phyloP scores from a whole-genome alignment of 1,140 invertebrate genomes.

The Plutomurus gul region DNA sequence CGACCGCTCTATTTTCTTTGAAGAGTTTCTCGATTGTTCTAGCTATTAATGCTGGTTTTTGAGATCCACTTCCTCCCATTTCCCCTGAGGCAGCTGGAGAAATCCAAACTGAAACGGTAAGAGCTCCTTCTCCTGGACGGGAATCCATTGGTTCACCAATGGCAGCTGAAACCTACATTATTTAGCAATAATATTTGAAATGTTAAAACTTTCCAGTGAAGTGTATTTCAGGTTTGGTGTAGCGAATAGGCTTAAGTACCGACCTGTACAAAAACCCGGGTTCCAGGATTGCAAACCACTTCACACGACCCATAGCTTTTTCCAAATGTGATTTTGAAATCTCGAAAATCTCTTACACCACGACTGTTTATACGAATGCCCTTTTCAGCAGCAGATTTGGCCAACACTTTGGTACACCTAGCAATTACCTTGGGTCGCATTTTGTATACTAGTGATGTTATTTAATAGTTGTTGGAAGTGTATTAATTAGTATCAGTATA shows the following conservation, averaged over 20 bases:
- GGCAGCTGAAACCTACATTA: conserved; percentile 43
- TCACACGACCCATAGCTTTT: conserved; percentile 50
- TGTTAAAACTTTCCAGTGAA: no score
- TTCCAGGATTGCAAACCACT: conserved; percentile 43
- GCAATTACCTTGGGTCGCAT: conserved; percentile 50
- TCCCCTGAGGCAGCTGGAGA: conserved; percentile 51
- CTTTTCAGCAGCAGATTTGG: conserved; percentile 31
- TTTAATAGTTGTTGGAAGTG: no score
- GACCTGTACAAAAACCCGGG: conserved; percentile 51
- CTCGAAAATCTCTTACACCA: conserved; percentile 36
- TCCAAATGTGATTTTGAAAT: conserved; percentile 39
- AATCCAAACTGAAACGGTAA: conserved; percentile 52
- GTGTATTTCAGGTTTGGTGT: background rate
- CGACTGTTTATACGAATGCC: conserved; percentile 45
- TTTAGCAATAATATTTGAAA: no score
- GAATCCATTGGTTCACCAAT: conserved; percentile 51
- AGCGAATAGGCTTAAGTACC: background rate
- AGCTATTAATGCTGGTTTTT: conserved; percentile 48
- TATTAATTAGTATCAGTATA: no score
- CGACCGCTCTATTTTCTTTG: conserved; percentile 50
- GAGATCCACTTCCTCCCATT: conserved; percentile 47
- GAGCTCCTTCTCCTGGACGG: conserved; percentile 49
- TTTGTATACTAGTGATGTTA: background rate
- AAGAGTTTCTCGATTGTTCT: conserved; percentile 47
- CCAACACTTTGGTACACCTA: conserved; percentile 19